Base-by-base conservation (phyloP, 2,888 invertebrate genomes). In the Homarus gammarus region DNA sequence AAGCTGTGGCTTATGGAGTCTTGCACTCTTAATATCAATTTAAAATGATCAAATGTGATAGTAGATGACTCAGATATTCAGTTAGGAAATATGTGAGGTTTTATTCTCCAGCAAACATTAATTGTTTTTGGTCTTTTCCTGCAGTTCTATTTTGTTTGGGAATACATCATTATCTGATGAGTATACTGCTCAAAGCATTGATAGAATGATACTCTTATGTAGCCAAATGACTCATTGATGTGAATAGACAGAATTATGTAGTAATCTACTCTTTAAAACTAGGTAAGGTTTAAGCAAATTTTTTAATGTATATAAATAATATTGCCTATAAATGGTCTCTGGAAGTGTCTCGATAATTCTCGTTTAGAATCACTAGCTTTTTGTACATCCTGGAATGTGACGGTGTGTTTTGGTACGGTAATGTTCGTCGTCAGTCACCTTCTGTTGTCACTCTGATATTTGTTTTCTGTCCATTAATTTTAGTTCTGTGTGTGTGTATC, bases 101-200 rank as follows among this genome's bases (percentile, higher is more conserved):
- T 22, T 40, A 38, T 38, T 38, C n/a, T 73, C 22, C 18, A 73
- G 38, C 27, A 31, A 40, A 73, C 18, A 10, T 38, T 38, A 8
- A 27, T 36, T 73, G 8, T 73, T 38, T 73, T 73, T 73, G 38
- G 22, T 73, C 22, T 72, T 18, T 72, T 36, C 49, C 15, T 49
- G 49, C 15, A 15, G n/a, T n/a, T n/a, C n/a, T n/a, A n/a, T 70
- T 38, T 73, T 49, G 31, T 75, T 18, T 15, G 44, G 31, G 33
- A 49, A 27, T n/a, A 75, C 44, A 64, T 64, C 64, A 27, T 27
- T 64, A 44, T 27, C 44, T 31, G 22, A 31, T 75, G 8, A 75
- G 75, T 44, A 40, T 27, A 27, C 40, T 75, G 75, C 75, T 40
- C 75, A 75, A 75, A 75, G 75, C 75, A 33, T 44, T 40, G 22